Base-by-base conservation (phyloP, 2,888 invertebrate genomes). In the Tinea pellionella region DNA sequence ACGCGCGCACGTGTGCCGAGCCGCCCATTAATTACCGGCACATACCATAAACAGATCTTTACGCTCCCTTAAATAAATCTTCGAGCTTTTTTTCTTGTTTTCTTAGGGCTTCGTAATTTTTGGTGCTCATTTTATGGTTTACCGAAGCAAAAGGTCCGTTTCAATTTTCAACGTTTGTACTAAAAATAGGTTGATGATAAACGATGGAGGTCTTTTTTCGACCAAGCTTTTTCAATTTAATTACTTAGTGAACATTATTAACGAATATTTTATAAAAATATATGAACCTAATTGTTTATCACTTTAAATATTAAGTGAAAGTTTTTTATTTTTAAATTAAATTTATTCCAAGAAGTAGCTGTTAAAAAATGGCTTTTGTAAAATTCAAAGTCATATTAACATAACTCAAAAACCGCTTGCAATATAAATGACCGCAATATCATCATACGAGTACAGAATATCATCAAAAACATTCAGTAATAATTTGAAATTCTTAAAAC, bases 1-100 rank as follows among this genome's bases (percentile, higher is more conserved):
- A 78, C 83, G 85, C 87, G 85, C 86, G 83, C 84, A 85, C 85
- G 82, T 78, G 70, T 67, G 71, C 37, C 30, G 60, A 47, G 42
- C 82, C 80, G 77, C 80, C 83, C 86, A 86, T 86, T 87, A 86
- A 87, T 87, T 87, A 87, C 83, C 77, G 76, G 80, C 86, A 84
- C 87, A 87, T 87, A 87, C 87, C 87, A 87, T 87, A 87, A 87
- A 87, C 87, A 87, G 84, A 87, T 86, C 85, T 87, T 87, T 86
- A 86, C 86, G 87, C 85, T 85, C 80, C 86, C 79, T 87, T 86
- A 86, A 86, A 86, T 87, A 87, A 86, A 87, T 87, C 87, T 85
- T 83, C 76, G 75, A 66, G 65, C 63, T 71, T 76, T 73, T 70
- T 75, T 61, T n/a, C 32, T 57, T 82, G 78, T 85, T 85, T 83